phyloP scores from a whole-genome alignment of 2,888 invertebrate genomes.

The Cryptus viduatorius region DNA sequence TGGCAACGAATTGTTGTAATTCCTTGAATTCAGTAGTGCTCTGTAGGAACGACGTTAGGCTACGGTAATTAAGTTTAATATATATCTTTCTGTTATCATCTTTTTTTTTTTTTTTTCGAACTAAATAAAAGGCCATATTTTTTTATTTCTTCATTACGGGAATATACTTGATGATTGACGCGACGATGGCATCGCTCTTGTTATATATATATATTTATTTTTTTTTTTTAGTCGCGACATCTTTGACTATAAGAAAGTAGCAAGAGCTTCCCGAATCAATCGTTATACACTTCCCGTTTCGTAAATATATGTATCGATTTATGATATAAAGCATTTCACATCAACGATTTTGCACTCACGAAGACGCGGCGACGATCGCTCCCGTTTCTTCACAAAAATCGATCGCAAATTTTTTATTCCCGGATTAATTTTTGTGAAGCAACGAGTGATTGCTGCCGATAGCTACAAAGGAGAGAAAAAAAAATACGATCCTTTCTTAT shows the following conservation, averaged over 20 bases:
- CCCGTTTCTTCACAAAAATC: neutral
- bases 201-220: conserved; percentile 37
- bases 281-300: neutral
- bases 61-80: conserved; percentile 46
- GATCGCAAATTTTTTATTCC: neutral
- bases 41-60: conserved; percentile 68
- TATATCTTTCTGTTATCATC: conserved; percentile 5
- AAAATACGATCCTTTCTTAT: conserved; percentile 10
- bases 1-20: conserved; percentile 68
- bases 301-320: conserved; percentile 25
- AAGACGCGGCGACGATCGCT: neutral
- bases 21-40: conserved; percentile 69
- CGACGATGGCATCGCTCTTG: conserved; percentile 31
- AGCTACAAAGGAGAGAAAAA: conserved; percentile 20
- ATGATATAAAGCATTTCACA: conserved; percentile 37
- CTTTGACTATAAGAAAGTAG: conserved; percentile 27
- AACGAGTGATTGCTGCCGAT: neutral
- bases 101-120: conserved; percentile 32
- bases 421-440: neutral
- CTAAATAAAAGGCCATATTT: conserved; percentile 55
- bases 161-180: conserved; percentile 28
- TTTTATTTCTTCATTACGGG: conserved; percentile 13
- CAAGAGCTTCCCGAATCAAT: conserved; percentile 58
- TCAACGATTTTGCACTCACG: conserved; percentile 10
- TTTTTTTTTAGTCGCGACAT: conserved; percentile 32